These are phyloP conservation scores for Arctia plantaginis DNA, from an alignment of 2,888 invertebrate genomes.

Conservation along the genomic window DNA sequence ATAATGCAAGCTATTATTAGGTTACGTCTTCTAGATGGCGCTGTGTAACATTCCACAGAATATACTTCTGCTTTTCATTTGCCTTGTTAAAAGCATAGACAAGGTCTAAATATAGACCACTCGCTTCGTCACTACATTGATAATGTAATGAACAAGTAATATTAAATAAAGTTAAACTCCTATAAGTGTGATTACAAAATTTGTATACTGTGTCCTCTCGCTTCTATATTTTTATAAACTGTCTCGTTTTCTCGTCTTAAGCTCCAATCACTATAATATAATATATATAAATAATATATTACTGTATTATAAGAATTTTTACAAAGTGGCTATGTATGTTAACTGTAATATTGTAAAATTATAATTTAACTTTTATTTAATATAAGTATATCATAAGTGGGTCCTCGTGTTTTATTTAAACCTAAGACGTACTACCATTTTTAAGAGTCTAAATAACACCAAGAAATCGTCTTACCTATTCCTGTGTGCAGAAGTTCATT, in stretches of 20 bases:
- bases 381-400: conserved; percentile 81
- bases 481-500: too few species aligned
- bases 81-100: too few species aligned
- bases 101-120: not conserved
- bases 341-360: conserved; percentile 78
- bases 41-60: not conserved
- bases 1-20: not conserved
- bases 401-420: conserved; percentile 62
- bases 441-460: too few species aligned
- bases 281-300: conserved; percentile 59
- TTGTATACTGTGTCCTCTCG: conserved; percentile 57
- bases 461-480: too few species aligned
- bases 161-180: not conserved
- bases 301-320: conserved; percentile 68
- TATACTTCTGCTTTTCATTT: not conserved
- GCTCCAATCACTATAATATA: conserved; percentile 55
- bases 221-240: conserved; percentile 72
- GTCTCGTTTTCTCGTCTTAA: conserved; percentile 61
- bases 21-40: not conserved
- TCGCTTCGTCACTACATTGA: not conserved
- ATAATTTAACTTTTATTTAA: conserved; percentile 75
- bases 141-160: too few species aligned
- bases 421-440: too few species aligned
- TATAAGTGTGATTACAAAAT: conserved; percentile 19
- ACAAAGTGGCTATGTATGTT: conserved; percentile 81